These are phyloP conservation scores for Drosophila rubida DNA, from an alignment of 2,888 invertebrate species.

Conservation along the genomic window DNA sequence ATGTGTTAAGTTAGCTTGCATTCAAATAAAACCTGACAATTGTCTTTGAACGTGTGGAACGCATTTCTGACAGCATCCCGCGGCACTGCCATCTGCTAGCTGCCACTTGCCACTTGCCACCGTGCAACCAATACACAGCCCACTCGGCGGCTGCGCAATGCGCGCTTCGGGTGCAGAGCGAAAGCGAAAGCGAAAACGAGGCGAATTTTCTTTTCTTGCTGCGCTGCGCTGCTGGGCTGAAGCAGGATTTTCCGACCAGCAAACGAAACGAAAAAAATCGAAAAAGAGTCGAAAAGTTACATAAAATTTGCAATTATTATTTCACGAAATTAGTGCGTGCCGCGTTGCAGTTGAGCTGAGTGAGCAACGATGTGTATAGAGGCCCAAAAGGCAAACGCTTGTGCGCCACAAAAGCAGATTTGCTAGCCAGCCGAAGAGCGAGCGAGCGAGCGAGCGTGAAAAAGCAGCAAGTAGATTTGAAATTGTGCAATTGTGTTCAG, in stretches of 20 bases:
- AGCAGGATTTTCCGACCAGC: constrained; percentile 35
- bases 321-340: constrained; percentile 23
- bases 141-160: constrained; percentile 54
- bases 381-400: constrained; percentile 45
- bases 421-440: no score
- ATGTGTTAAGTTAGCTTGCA: constrained; percentile 54
- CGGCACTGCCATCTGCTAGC: not conserved
- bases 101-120: constrained; percentile 36
- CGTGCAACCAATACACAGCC: constrained; percentile 62
- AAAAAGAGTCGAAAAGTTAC: constrained; percentile 57
- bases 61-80: constrained; percentile 9
- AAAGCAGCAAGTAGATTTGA: not conserved
- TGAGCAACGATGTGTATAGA: constrained; percentile 65
- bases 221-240: constrained; percentile 52
- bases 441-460: no score
- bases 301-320: constrained; percentile 49
- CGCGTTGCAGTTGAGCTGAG: constrained; percentile 50
- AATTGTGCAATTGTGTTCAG: constrained; percentile 21
- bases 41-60: constrained; percentile 3
- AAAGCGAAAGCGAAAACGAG: constrained; percentile 29
- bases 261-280: not conserved
- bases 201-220: constrained; percentile 68
- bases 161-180: not conserved
- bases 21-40: constrained; percentile 53
- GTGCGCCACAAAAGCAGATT: constrained; percentile 32